phyloP scores from a whole-genome alignment of 2,797 vertebrate genomes.

The Scolopax bukidnonensis region DNA sequence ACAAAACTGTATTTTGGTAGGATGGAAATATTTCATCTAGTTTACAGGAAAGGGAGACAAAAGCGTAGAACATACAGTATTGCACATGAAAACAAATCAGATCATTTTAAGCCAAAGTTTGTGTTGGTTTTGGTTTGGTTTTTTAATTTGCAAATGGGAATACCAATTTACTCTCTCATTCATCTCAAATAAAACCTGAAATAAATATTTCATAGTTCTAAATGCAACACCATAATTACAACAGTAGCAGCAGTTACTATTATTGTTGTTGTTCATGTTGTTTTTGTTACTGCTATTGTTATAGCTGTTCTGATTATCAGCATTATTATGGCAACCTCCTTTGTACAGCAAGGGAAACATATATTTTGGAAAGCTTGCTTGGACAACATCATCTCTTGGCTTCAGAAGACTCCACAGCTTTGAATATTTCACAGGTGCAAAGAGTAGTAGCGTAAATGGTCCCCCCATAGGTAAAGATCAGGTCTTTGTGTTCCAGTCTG shows the following conservation, averaged over 20 bases:
- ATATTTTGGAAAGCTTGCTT: neutral
- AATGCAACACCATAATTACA: neutral
- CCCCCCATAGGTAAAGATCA: accelerated
- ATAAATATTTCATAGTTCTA: neutral
- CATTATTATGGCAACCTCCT: neutral
- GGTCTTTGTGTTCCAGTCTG: neutral
- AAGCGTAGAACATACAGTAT: neutral
- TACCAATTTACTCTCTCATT: neutral
- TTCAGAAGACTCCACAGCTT: neutral
- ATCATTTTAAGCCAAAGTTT: neutral
- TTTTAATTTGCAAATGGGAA: neutral
- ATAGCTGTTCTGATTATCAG: neutral
- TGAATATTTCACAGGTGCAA: neutral
- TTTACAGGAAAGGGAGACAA: neutral
- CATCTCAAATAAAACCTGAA: neutral
- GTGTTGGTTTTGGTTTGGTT: neutral
- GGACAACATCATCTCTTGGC: neutral
- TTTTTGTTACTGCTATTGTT: neutral
- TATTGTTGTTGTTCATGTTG: neutral
- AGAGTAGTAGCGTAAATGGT: neutral
- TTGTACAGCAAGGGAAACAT: neutral
- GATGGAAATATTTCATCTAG: neutral
- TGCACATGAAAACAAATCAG: neutral
- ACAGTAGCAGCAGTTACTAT: neutral
- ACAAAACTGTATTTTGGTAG: neutral